Base-by-base conservation (phyloP, 2,113 vertebrate genomes). In the Numenius arquata region DNA sequence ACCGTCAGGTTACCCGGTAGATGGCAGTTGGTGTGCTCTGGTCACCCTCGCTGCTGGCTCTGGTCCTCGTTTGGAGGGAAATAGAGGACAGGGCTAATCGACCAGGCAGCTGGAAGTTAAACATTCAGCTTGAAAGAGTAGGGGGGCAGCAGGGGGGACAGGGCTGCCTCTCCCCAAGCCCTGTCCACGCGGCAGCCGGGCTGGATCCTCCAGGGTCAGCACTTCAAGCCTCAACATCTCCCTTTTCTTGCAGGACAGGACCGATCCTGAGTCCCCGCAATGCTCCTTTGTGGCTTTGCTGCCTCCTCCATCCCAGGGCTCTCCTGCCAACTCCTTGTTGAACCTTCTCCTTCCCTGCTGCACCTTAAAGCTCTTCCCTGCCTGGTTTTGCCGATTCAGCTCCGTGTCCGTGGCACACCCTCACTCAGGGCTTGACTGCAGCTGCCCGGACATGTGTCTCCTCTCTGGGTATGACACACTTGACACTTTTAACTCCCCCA, bases 371-470 rank as follows among this genome's bases (percentile, higher is more conserved):
- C 40, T 71, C 26, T n/a, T 73, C 38, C 41, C 79, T 52, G 58
- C 17, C 26, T 5, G 7, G 10, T 53, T 84, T 29, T 47, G 48
- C 26, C 8, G 63, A 29, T 34, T 18, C 11, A 50, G 3, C 25
- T 4, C 55, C 68, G 20, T 16, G 12, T 4, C 58, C 0, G 0
- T 1, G 65, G 25, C 65, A 27, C n/a, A 12, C 21, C 47, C 79
- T 89, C 43, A 1, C 1, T 16, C 18, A 58, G 32, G 47, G 48
- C 50, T 27, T 11, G 34, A 6, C 53, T 48, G 47, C n/a, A 36
- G 81, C 76, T 68, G 73, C 79, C 67, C 6, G 1, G 41, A 55
- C 26, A 17, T 1, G 52, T 2, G 45, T 30, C 52, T 25, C 10
- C 40, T 2, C 45, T 15, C 22, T 3, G 27, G 36, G 15, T 17